Base-by-base conservation (phyloP, 2,888 invertebrate genomes). In the Gasteruption jaculator region DNA sequence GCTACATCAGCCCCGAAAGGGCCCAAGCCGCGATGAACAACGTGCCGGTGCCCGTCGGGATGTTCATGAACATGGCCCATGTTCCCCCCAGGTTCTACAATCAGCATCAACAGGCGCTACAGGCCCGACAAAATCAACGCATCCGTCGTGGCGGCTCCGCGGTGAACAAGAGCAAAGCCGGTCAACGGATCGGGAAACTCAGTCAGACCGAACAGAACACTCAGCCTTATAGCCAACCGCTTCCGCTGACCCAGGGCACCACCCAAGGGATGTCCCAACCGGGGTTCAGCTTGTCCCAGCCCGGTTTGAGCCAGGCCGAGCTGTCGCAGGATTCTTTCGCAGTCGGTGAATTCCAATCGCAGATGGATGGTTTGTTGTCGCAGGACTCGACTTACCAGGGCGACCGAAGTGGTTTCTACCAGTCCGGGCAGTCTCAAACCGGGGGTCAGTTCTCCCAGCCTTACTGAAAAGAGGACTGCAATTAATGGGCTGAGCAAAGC, bases 341-440 rank as follows among this genome's bases (percentile, higher is more conserved):
- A 71, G 82, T 85, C 38, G 80, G 80, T 24, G 91, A 91, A 71
- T 87, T 87, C 71, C 88, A 88, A 65, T 93, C 93, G 37, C 94
- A 95, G 76, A 90, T 92, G 76, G 95, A 95, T 71, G 92, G 91
- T 41, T 80, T 95, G 61, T 76, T 95, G 60, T 95, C 94, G 35
- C 95, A 95, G 76, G 94, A 91, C 73, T 88, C 88, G 31, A 85
- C 85, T 53, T 89, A 87, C 74, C 87, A 88, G 73, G 87, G 76
- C 46, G 76, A 76, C 56, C 71, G 84, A 62, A 67, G 75, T 69
- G 63, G 75, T 61, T 65, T 79, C 72, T 73, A 82, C 74, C 79
- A 80, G 73, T 72, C 75, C 31, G 69, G 70, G 37, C 70, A 69
- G 52, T 70, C 70, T 34, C 70, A 70, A 57, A 58, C 68, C 34